These are phyloP conservation scores for Holocentrus rufus DNA, from an alignment of 2,797 vertebrate genomes.

Conservation along the genomic window DNA sequence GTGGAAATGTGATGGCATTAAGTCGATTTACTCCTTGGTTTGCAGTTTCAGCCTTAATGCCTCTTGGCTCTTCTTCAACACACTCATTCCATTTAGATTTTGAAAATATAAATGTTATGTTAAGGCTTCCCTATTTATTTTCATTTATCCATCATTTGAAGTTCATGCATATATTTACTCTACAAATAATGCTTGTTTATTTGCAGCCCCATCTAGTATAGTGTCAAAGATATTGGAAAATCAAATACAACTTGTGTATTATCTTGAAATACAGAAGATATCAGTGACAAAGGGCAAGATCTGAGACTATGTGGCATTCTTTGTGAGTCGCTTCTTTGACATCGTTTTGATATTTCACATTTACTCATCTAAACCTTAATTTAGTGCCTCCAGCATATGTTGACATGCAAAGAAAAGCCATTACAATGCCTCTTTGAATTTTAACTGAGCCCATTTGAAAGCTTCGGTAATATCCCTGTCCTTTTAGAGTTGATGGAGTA, in stretches of 20 bases:
- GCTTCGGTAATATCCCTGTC: conserved; percentile 62
- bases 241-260: conserved; percentile 79
- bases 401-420: conserved; percentile 74
- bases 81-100: conserved; percentile 79
- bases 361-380: conserved; percentile 80
- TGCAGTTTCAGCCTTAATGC: conserved; percentile 83
- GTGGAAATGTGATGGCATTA: conserved; percentile 84
- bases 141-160: conserved; percentile 80
- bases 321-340: conserved; percentile 68
- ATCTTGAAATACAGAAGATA: conserved; percentile 75
- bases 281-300: conserved; percentile 75
- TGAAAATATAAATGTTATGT: conserved; percentile 79
- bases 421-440: conserved; percentile 70
- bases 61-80: conserved; percentile 82
- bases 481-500: conserved; percentile 40
- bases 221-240: conserved; percentile 73
- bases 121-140: conserved; percentile 78
- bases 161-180: conserved; percentile 80
- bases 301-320: conserved; percentile 68
- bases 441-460: conserved; percentile 69
- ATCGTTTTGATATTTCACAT: conserved; percentile 73
- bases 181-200: conserved; percentile 82
- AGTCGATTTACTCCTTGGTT: conserved; percentile 85
- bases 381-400: conserved; percentile 71
- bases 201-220: conserved; percentile 66